Conservation (phyloP, 30 jellyfish, hydroid and myxozoan species). For the Morbakka virulenta region DNA sequence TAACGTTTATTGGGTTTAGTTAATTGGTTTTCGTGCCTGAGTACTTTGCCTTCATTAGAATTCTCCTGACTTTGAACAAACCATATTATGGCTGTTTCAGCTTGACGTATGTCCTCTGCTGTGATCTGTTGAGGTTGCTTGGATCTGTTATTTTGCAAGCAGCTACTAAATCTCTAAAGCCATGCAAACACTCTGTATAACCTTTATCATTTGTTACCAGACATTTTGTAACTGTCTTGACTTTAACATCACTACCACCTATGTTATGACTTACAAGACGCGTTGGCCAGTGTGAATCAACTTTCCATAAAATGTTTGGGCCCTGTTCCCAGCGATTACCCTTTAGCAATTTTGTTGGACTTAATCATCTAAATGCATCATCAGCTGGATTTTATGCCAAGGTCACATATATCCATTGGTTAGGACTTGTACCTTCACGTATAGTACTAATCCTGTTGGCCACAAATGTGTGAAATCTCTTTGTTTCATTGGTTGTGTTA, state of each 20-base stretch:
- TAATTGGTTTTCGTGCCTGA: no score
- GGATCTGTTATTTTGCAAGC: no score
- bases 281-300: not conserved
- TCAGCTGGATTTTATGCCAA: conserved; percentile 30
- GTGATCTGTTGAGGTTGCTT: no score
- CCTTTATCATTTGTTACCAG: no score
- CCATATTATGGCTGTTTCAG: conserved; percentile 31
- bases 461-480: conserved; percentile 34
- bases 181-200: no score
- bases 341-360: not conserved
- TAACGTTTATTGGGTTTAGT: no score
- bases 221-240: no score
- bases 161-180: no score
- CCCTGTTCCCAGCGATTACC: conserved; percentile 30
- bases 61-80: conserved; percentile 15
- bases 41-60: conserved; percentile 34
- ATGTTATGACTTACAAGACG: no score
- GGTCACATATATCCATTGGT: conserved; percentile 48
- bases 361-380: conserved; percentile 51
- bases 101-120: conserved; percentile 8
- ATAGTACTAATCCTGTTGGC: conserved; percentile 32
- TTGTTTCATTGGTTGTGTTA: no score
- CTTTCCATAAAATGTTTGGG: conserved; percentile 30
- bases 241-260: no score
- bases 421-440: conserved; percentile 35